Percentiles rank a stretch among this genome's conserved stretches.
Conservation (phyloP, 2,797 vertebrate genomes). For the Uromys caudimaculatus region DNA sequence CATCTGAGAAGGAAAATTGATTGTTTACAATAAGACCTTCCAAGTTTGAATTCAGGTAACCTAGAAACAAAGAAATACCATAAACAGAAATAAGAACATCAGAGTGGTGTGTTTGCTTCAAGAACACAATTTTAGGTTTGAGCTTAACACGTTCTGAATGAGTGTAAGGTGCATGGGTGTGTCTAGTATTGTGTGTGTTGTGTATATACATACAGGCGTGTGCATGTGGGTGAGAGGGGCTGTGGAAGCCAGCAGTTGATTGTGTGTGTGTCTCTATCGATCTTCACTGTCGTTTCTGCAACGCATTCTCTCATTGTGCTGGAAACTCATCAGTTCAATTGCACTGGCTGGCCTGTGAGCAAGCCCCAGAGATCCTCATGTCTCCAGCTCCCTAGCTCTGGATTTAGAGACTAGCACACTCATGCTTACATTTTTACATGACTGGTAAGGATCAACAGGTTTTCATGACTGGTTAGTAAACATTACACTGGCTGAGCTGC, state of each 20-base stretch:
- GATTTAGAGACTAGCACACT: neutral
- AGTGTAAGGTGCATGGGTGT: neutral
- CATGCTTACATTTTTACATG: neutral
- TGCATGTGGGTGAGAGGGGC: neutral
- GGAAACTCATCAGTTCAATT: neutral
- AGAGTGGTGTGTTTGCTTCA: neutral
- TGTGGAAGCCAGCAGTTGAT: neutral
- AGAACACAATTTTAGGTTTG: neutral
- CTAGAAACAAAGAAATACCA: neutral
- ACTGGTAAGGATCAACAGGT: neutral
- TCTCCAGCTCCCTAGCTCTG: neutral
- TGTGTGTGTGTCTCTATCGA: neutral
- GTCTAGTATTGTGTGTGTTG: neutral
- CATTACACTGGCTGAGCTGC: neutral
- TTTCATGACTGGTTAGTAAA: neutral
- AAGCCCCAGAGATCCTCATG: neutral
- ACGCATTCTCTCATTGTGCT: neutral
- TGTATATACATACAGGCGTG: neutral
- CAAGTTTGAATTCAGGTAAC: slow-evolving; percentile 31
- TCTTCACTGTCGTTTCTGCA: too few species aligned
- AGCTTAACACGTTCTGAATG: neutral
- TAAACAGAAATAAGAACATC: neutral
- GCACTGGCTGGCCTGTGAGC: neutral
- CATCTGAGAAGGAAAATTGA: neutral
- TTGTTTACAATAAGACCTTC: neutral